phyloP scores from a whole-genome alignment of 2,797 vertebrate species.

The Champsocephalus gunnari region DNA sequence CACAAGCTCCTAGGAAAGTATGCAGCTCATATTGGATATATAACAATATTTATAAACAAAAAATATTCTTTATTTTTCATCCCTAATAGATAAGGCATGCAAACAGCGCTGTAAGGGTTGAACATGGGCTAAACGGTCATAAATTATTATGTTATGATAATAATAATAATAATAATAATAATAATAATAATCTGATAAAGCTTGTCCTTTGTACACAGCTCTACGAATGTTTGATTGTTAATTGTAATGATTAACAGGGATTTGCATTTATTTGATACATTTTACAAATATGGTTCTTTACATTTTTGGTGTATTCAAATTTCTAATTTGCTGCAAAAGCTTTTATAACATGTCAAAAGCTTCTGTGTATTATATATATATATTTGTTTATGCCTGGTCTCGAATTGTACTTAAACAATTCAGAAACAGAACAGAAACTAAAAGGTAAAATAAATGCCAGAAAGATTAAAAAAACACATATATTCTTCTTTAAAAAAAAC shows the following conservation, averaged over 20 bases:
- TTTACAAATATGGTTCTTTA: background rate
- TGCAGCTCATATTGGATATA: background rate
- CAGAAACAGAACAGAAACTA: background rate
- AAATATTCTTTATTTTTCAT: too few relatives aligned
- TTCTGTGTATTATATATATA: background rate
- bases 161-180: background rate
- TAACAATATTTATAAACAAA: background rate
- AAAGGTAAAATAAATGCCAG: background rate
- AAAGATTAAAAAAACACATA: background rate
- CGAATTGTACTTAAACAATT: background rate
- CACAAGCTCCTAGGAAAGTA: background rate
- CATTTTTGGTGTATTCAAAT: background rate
- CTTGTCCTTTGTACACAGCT: background rate
- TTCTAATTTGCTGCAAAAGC: background rate
- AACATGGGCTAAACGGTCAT: background rate
- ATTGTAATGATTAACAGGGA: background rate
- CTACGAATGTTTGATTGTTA: background rate
- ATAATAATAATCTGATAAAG: background rate
- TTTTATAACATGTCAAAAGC: background rate
- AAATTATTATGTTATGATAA: background rate
- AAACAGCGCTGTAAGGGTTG: background rate
- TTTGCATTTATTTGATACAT: background rate
- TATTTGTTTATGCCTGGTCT: background rate
- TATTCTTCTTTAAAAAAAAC: background rate
- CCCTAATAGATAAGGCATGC: too few relatives aligned